These are phyloP conservation scores for Stegodyphus mimosarum DNA, from an alignment of 1,140 invertebrate species.

Conservation along the genomic window DNA sequence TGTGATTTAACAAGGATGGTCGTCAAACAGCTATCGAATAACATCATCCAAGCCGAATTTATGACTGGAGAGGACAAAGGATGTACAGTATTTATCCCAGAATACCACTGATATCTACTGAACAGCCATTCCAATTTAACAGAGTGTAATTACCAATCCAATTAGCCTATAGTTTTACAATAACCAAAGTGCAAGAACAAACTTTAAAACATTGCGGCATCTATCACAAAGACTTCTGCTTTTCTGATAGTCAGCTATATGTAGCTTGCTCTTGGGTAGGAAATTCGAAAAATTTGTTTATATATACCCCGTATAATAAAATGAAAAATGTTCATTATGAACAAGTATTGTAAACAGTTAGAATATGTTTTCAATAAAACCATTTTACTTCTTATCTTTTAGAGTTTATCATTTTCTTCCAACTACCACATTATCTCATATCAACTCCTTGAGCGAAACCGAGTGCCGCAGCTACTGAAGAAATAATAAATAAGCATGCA, in stretches of 20 bases:
- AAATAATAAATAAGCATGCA: no score
- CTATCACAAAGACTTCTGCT: background rate
- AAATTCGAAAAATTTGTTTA: background rate
- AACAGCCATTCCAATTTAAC: conserved; percentile 15
- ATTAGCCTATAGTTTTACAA: conserved; percentile 68
- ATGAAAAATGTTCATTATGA: background rate
- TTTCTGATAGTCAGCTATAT: conserved; percentile 4
- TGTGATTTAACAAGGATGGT: background rate
- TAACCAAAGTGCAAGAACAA: conserved; percentile 74
- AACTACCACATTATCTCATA: no score
- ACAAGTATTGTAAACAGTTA: background rate
- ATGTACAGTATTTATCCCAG: conserved; percentile 49
- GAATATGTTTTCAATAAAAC: no score
- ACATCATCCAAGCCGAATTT: background rate
- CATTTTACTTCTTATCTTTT: no score
- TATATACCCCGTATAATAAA: background rate
- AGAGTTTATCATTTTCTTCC: no score
- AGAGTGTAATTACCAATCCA: conserved; percentile 2
- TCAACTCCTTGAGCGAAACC: no score
- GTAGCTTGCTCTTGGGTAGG: background rate
- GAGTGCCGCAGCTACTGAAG: no score
- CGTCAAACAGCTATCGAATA: background rate
- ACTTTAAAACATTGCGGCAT: conserved; percentile 57
- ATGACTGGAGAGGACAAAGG: background rate
- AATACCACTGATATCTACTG: conserved; percentile 50